phyloP scores from a whole-genome alignment of 2,113 vertebrate genomes.

The Phylloscopus trochilus region DNA sequence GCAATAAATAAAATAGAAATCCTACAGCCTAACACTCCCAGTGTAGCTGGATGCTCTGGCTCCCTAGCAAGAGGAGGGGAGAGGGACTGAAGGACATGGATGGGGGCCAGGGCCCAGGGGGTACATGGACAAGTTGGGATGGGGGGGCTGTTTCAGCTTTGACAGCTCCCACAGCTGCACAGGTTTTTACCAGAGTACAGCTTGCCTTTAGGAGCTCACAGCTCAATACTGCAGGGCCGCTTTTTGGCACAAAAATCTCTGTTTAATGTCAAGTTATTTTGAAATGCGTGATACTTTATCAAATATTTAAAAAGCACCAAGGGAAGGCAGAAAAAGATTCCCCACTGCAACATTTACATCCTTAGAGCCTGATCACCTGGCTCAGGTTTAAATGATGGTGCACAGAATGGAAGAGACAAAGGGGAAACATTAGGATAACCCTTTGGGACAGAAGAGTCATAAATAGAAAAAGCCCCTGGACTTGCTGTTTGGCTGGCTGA shows the following conservation, averaged over 20 bases:
- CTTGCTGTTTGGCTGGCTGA: not conserved
- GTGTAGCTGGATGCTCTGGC: not conserved
- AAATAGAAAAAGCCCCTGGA: not conserved
- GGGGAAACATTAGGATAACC: not conserved
- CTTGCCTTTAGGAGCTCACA: not conserved
- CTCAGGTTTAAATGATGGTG: not conserved
- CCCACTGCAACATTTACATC: not conserved
- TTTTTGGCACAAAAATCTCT: slow-evolving; percentile 21
- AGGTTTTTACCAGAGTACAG: not conserved
- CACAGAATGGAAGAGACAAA: not conserved
- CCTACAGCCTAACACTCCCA: not conserved
- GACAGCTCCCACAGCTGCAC: accelerated
- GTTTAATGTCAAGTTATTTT: not conserved
- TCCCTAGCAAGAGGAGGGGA: not conserved
- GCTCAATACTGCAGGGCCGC: not conserved
- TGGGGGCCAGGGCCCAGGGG: not conserved
- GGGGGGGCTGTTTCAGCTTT: not conserved
- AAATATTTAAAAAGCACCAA: slow-evolving; percentile 9
- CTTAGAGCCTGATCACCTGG: not conserved
- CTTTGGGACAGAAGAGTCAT: not conserved
- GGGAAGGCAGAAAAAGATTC: not conserved
- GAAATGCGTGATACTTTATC: not conserved
- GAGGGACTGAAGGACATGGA: not conserved
- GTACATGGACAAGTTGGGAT: accelerated
- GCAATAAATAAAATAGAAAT: not conserved